These are phyloP conservation scores for Battus philenor DNA, from an alignment of 1,140 invertebrate genomes.

Conservation along the genomic window DNA sequence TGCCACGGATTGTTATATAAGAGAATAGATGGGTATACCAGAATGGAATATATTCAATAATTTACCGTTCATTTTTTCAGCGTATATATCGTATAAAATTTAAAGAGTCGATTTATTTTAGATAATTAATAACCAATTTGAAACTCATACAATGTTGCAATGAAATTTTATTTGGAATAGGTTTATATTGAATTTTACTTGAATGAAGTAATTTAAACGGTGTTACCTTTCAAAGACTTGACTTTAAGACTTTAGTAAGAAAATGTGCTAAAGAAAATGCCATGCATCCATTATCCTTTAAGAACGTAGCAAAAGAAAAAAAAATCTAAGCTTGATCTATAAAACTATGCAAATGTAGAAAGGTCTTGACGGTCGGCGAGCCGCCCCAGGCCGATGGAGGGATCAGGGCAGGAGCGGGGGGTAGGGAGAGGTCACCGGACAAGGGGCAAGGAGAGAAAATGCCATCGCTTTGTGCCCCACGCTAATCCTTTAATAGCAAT, in stretches of 20 bases:
- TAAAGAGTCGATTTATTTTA: no score
- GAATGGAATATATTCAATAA: no score
- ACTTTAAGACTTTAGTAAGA: slow-evolving; percentile 9
- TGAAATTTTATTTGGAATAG: no score
- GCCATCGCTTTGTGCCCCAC: slow-evolving; percentile 60
- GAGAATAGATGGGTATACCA: no score
- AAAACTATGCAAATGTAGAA: slow-evolving; percentile 71
- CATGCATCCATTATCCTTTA: slow-evolving; percentile 55
- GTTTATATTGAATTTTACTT: no score
- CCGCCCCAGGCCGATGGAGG: slow-evolving; percentile 32
- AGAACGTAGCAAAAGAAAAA: slow-evolving; percentile 51
- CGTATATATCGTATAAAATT: no score
- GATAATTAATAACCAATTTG: no score
- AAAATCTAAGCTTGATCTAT: slow-evolving; percentile 47
- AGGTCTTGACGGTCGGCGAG: slow-evolving; percentile 55
- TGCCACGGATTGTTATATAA: no score
- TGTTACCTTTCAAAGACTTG: no score
- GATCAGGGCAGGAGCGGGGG: slow-evolving; percentile 27
- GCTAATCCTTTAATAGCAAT: slow-evolving; percentile 73
- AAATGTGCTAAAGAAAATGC: slow-evolving; percentile 28
- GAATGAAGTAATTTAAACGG: no score
- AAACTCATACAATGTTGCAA: no score
- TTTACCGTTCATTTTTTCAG: no score
- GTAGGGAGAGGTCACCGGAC: slow-evolving; percentile 34
- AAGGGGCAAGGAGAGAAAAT: slow-evolving; percentile 60